These are phyloP conservation scores for Huso huso DNA, from an alignment of 2,797 vertebrate genomes.

Conservation along the genomic window DNA sequence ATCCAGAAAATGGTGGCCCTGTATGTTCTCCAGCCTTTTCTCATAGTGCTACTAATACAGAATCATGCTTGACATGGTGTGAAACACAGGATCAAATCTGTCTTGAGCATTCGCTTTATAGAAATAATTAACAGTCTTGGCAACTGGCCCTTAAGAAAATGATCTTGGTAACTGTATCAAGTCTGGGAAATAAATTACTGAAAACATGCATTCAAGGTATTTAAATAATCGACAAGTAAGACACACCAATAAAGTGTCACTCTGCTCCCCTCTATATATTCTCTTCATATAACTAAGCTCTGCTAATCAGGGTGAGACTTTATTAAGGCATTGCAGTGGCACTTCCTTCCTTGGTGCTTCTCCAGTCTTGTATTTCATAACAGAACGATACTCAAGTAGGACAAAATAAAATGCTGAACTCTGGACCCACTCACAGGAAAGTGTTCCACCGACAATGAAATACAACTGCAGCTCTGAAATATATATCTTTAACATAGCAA, in stretches of 20 bases:
- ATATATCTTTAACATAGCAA: slow-evolving; percentile 25
- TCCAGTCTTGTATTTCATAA: slow-evolving; percentile 19
- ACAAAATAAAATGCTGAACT: slow-evolving; percentile 23
- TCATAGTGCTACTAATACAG: too few relatives aligned
- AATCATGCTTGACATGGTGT: too few relatives aligned
- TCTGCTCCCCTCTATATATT: not conserved
- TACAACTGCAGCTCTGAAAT: not conserved
- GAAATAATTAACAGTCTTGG: not conserved
- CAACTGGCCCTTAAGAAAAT: not conserved
- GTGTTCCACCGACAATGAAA: not conserved
- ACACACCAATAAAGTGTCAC: not conserved
- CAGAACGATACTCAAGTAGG: not conserved
- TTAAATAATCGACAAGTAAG: slow-evolving; percentile 3
- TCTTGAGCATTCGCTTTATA: not conserved
- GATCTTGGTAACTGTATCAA: not conserved
- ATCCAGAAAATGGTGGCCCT: too few relatives aligned
- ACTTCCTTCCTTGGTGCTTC: slow-evolving; percentile 40
- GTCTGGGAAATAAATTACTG: slow-evolving; percentile 23
- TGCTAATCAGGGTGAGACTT: slow-evolving; percentile 32
- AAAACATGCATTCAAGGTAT: slow-evolving; percentile 7
- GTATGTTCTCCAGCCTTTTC: too few relatives aligned
- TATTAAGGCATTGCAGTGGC: slow-evolving; percentile 71
- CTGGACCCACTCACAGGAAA: slow-evolving; percentile 32
- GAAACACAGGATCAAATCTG: too few relatives aligned
- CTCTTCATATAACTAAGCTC: slow-evolving; percentile 54